Conservation (phyloP, 2,113 vertebrate genomes). For the Menura novaehollandiae region DNA sequence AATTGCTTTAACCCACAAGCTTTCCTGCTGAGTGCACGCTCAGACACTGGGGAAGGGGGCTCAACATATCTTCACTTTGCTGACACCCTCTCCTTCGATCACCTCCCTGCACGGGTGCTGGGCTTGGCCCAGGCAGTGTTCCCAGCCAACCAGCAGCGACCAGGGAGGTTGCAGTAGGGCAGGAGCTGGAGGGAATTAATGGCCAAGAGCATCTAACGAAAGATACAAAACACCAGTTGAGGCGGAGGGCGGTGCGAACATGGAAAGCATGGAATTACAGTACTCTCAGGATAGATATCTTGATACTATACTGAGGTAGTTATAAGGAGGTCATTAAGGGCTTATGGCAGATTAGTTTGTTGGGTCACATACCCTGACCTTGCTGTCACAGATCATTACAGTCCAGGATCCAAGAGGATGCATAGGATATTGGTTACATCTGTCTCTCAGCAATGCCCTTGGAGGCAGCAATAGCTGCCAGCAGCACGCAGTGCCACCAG, state of each 20-base stretch:
- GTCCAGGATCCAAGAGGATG: background rate
- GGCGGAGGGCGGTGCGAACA: background rate
- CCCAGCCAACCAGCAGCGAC: background rate
- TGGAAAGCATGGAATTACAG: background rate
- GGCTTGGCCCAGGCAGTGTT: background rate
- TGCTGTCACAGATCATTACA: background rate
- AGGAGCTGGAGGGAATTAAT: background rate
- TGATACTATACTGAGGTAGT: background rate
- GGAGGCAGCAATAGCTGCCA: background rate
- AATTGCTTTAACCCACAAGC: background rate
- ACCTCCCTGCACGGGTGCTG: background rate
- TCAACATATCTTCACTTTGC: background rate
- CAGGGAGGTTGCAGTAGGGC: fast-evolving
- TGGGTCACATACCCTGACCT: background rate
- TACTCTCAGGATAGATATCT: background rate
- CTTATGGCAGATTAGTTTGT: background rate
- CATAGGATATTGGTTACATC: background rate
- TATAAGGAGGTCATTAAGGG: background rate
- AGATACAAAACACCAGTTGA: background rate
- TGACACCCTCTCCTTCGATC: background rate
- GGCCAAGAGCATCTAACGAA: fast-evolving
- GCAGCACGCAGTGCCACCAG: background rate
- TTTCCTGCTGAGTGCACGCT: background rate
- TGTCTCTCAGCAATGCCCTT: background rate
- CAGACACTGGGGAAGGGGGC: background rate